These are phyloP conservation scores for Lochmaea capreae DNA, from an alignment of 2,888 invertebrate genomes.

Conservation along the genomic window DNA sequence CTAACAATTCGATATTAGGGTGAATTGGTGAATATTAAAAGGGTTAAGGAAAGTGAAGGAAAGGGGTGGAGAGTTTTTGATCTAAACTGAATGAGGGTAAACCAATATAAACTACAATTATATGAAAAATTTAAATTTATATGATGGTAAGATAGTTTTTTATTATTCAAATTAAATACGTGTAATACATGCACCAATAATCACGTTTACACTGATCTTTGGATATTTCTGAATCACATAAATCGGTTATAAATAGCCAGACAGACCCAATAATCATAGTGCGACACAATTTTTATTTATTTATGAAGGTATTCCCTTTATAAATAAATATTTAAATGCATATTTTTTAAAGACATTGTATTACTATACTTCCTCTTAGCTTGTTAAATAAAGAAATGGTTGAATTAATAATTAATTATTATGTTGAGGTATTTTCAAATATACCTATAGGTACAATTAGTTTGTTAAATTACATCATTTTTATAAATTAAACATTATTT, in stretches of 20 bases:
- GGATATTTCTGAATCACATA: not conserved
- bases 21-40: conserved; percentile 11
- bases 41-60: conserved; percentile 1
- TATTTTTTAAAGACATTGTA: too few relatives aligned
- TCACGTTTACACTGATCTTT: not conserved
- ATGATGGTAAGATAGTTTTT: conserved; percentile 24
- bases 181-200: too few relatives aligned
- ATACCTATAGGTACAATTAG: too few relatives aligned
- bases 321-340: too few relatives aligned
- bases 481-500: too few relatives aligned
- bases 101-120: conserved; percentile 1
- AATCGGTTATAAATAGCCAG: not conserved
- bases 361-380: too few relatives aligned
- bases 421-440: too few relatives aligned
- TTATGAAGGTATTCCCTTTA: not conserved
- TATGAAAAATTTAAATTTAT: conserved; percentile 8
- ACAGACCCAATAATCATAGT: not conserved
- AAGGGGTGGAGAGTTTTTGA: conserved; percentile 10
- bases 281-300: not conserved
- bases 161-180: not conserved
- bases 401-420: too few relatives aligned
- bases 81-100: not conserved
- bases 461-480: too few relatives aligned
- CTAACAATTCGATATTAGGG: conserved; percentile 18
- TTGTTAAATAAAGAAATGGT: not conserved